Conservation (phyloP, 2,797 vertebrate species). For the Sphenodon punctatus region DNA sequence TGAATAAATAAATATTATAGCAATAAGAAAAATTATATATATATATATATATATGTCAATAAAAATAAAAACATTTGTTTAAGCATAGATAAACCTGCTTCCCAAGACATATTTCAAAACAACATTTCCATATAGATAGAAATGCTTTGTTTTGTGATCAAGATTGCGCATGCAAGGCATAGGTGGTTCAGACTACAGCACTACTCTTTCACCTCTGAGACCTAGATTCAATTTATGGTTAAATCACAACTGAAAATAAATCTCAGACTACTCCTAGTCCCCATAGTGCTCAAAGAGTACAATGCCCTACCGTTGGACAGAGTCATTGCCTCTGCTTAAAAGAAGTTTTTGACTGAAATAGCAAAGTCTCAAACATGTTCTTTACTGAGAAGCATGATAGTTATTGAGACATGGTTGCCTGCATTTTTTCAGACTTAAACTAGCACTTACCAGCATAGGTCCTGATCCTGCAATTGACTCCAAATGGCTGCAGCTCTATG, state of each 20-base stretch:
- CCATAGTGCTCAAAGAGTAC: background rate
- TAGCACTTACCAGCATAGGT: no score
- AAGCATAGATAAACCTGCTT: background rate
- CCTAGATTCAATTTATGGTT: background rate
- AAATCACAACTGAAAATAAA: background rate
- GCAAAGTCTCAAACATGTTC: no score
- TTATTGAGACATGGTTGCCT: no score
- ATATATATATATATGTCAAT: background rate
- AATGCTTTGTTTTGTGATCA: slow-evolving; percentile 23
- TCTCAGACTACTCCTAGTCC: background rate
- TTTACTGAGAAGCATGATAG: no score
- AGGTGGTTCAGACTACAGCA: no score
- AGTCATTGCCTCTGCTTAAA: background rate
- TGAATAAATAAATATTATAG: slow-evolving; percentile 19
- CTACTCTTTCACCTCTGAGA: background rate
- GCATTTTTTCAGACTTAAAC: no score
- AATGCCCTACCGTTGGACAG: background rate
- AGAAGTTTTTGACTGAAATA: background rate
- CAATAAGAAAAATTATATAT: slow-evolving; percentile 17
- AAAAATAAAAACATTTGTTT: slow-evolving; percentile 30
- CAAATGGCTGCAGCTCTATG: no score
- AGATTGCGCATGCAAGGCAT: no score
- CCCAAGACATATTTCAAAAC: background rate
- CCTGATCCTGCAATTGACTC: background rate
- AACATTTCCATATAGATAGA: slow-evolving; percentile 14